Percentiles rank a stretch among this genome's conserved stretches.
These are phyloP conservation scores for Clupea harengus DNA, from an alignment of 2,113 vertebrate genomes.

Conservation along the genomic window DNA sequence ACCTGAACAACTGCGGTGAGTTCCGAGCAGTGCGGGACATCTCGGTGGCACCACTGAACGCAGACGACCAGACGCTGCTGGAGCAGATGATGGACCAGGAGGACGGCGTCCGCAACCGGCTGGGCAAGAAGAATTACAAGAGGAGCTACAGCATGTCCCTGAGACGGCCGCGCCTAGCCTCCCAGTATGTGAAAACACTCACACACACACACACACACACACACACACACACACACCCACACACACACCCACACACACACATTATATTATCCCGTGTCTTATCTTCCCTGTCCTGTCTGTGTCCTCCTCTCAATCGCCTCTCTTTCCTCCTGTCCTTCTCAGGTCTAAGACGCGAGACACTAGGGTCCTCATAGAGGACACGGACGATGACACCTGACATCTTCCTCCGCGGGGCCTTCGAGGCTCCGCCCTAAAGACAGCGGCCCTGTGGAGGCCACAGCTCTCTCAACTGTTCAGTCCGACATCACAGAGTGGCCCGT, in stretches of 20 bases:
- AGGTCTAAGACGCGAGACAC: constrained; percentile 94
- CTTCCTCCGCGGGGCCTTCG: constrained; percentile 64
- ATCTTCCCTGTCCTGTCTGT: background rate
- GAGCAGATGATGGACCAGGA: constrained; percentile 99
- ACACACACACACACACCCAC: background rate
- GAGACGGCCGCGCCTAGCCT: constrained; percentile 84
- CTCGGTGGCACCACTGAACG: constrained; percentile 94
- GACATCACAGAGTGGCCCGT: constrained; percentile 71
- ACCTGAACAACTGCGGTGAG: constrained; percentile 98
- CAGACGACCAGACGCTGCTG: constrained; percentile 94
- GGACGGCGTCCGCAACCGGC: constrained; percentile 91
- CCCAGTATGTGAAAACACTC: constrained; percentile 75
- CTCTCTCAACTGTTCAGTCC: constrained; percentile 49
- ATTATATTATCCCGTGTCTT: background rate
- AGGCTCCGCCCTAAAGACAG: constrained; percentile 68
- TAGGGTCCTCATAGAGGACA: constrained; percentile 97
- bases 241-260: background rate
- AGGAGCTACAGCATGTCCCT: constrained; percentile 92
- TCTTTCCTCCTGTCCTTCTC: background rate
- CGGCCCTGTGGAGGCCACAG: constrained; percentile 47
- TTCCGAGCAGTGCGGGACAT: constrained; percentile 97
- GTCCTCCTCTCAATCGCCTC: background rate
- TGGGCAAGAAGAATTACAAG: constrained; percentile 93
- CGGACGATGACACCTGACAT: constrained; percentile 95
- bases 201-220: background rate